Percentiles rank a stretch among this genome's conserved stretches.
These are phyloP conservation scores for Tiliacea aurago DNA, from an alignment of 2,888 invertebrate species.

Conservation along the genomic window DNA sequence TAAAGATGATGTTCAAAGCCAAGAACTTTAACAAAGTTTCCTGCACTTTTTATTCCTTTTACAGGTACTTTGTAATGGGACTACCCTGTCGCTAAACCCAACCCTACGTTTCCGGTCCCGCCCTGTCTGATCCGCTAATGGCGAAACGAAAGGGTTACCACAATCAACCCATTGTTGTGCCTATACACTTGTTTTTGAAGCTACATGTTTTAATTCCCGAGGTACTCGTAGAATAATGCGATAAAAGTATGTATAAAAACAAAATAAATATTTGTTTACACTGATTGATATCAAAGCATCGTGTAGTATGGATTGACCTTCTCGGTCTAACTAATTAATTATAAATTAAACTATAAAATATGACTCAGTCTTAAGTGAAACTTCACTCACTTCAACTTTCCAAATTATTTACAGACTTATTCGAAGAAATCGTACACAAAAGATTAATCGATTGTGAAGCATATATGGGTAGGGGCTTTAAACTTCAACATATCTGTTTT, in stretches of 20 bases:
- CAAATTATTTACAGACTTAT: constrained; percentile 38
- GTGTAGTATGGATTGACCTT: too few relatives aligned
- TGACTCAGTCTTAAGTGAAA: not conserved
- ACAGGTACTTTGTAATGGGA: constrained; percentile 38
- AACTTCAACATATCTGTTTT: constrained; percentile 54
- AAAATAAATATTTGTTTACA: too few relatives aligned
- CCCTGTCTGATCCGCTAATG: constrained; percentile 80
- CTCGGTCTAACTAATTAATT: too few relatives aligned
- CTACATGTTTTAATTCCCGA: constrained; percentile 7
- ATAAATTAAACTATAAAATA: not conserved
- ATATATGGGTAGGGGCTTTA: constrained; percentile 40
- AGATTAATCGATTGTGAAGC: constrained; percentile 33
- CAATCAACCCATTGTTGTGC: constrained; percentile 67
- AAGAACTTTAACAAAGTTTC: not conserved
- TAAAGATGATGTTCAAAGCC: not conserved
- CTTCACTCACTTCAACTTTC: constrained; percentile 15
- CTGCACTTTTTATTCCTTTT: constrained; percentile 24
- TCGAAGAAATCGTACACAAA: constrained; percentile 41
- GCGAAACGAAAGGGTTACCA: constrained; percentile 69
- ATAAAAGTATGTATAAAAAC: not conserved
- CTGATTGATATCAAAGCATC: too few relatives aligned
- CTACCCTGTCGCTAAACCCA: constrained; percentile 58
- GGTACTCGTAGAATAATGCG: constrained; percentile 12
- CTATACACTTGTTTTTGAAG: constrained; percentile 32
- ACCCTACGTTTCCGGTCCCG: constrained; percentile 78